Percentiles rank a stretch among this genome's conserved stretches.
Conservation (phyloP, 2,888 invertebrate species). For the Lycophotia porphyrea region DNA sequence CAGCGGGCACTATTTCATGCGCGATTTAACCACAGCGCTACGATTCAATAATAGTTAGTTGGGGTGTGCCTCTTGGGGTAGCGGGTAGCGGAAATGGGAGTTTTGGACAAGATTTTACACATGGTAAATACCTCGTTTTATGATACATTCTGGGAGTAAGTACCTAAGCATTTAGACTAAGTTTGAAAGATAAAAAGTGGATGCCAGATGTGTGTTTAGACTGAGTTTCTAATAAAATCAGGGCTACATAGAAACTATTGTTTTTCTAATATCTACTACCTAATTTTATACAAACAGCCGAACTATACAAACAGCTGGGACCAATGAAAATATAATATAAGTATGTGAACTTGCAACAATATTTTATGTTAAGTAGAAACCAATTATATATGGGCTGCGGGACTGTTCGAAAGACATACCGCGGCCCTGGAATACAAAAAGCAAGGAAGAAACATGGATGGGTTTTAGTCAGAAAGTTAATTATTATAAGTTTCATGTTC, state of each 20-base stretch:
- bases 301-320: no score
- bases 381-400: no score
- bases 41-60: slow-evolving; percentile 59
- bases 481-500: not conserved
- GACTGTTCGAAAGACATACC: no score
- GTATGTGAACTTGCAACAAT: not conserved
- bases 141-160: no score
- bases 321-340: not conserved
- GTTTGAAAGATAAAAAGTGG: no score
- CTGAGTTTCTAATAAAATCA: not conserved
- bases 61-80: slow-evolving; percentile 2
- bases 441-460: no score
- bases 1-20: slow-evolving; percentile 60
- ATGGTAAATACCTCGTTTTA: no score
- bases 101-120: not conserved
- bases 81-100: slow-evolving; percentile 20
- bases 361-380: not conserved
- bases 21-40: slow-evolving; percentile 49
- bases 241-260: not conserved
- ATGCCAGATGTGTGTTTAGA: not conserved
- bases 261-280: not conserved
- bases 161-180: no score
- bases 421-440: no score
- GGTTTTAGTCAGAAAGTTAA: no score
- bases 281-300: not conserved